Percentiles rank a stretch among this genome's conserved stretches.
Conservation (phyloP, 2,113 vertebrate species). For the Rhodinocichla rosea region DNA sequence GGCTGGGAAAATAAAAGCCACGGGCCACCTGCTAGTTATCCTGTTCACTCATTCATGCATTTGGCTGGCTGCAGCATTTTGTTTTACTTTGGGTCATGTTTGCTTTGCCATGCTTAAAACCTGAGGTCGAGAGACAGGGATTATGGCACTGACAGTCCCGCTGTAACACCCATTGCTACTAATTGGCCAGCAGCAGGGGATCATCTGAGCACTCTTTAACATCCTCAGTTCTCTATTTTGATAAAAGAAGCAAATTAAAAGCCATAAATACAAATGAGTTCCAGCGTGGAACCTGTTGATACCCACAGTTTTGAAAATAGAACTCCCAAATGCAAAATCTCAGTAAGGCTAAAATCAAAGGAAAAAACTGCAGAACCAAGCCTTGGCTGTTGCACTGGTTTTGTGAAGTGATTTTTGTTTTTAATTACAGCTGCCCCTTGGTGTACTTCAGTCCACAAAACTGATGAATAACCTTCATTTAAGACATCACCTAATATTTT, state of each 20-base stretch:
- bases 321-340: not conserved
- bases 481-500: not conserved
- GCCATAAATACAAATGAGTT: not conserved
- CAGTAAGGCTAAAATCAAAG: not conserved
- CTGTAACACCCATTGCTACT: not conserved
- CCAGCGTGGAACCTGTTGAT: not conserved
- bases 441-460: not conserved
- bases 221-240: not conserved
- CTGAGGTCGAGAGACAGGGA: not conserved
- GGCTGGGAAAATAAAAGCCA: constrained; percentile 49
- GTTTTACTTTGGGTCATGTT: constrained; percentile 46
- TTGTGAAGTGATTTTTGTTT: not conserved
- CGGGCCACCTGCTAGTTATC: constrained; percentile 59
- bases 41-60: constrained; percentile 55
- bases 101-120: constrained; percentile 41
- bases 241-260: not conserved
- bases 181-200: constrained; percentile 46
- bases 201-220: not conserved
- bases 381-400: not conserved
- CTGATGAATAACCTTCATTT: not conserved
- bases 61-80: constrained; percentile 35
- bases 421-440: not conserved
- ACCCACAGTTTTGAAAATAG: not conserved
- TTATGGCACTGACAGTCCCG: not conserved
- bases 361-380: not conserved